Evolutionary conservation across 2,888 invertebrate species (phyloP), one percentile per base, ranked within the genome.

Genomic region (Tricholauxania praeusta): DNA sequence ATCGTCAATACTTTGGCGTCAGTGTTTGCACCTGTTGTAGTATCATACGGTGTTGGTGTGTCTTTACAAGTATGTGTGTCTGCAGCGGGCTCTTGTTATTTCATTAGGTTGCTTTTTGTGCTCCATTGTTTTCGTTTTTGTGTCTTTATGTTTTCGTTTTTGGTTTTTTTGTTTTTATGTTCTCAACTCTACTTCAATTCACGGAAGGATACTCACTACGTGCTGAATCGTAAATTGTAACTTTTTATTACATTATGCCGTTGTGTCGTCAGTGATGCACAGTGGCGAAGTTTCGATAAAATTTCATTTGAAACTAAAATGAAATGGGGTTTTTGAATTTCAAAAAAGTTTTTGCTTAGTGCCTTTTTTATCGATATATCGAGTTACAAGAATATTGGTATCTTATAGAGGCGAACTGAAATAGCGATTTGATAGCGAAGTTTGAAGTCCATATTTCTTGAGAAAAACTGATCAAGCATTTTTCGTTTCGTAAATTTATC

Each of bases 171-270:
- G 52, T 28, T 60, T 17, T 52, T 60, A 19, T 59, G 32, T 59
- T 70, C n/a, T 70, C n/a, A 53, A 53, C 53, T 22, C 12, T 19
- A 55, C 55, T 17, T 55, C 55, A 55, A 55, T 22, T 55, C 55
- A 55, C 12, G n/a, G 55, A 55, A 19, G 64, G 64, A 64, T 49
- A 51, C 49, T 49, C 39, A 47, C 64, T 64, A 64, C 64, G 64
- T 77, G 78, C 76, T 75, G 77, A 81, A 82, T 82, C 83, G 82
- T 83, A 83, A 84, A 83, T 83, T 83, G 83, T 80, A 82, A 81
- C 81, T 81, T 84, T 83, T 83, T 84, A 84, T 83, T 83, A 84
- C 82, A 82, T 84, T 83, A 83, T 83, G 83, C 84, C 81, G 19
- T 57, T 57, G 22, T 14, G 57, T 22, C 39, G 5, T 8, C 39